phyloP scores from a whole-genome alignment of 2,797 vertebrate species.

The Crenichthys baileyi region DNA sequence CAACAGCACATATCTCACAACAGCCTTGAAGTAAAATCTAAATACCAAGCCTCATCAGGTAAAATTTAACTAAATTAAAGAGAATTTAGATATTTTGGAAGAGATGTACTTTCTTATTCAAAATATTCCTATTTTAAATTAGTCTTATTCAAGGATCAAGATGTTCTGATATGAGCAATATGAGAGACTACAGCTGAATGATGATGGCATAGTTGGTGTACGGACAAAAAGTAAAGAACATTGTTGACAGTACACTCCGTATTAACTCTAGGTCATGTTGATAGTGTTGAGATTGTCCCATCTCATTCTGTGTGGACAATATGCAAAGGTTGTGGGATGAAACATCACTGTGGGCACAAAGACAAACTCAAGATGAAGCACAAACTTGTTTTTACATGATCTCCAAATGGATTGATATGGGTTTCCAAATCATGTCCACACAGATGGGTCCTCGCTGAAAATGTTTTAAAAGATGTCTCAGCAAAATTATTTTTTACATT shows the following conservation, averaged over 20 bases:
- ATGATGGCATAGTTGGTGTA: constrained; percentile 15
- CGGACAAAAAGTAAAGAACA: constrained; percentile 25
- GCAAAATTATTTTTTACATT: too few relatives aligned
- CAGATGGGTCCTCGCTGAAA: too few relatives aligned
- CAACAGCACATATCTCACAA: not conserved
- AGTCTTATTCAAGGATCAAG: constrained; percentile 19
- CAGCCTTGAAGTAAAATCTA: not conserved
- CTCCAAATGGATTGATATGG: not conserved
- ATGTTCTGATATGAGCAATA: constrained; percentile 35
- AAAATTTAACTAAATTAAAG: not conserved
- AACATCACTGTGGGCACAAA: not conserved
- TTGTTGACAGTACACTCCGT: constrained; percentile 66
- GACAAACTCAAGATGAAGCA: not conserved
- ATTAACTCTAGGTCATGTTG: constrained; percentile 55
- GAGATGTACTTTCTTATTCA: not conserved
- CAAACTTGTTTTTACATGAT: constrained; percentile 11
- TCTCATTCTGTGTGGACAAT: constrained; percentile 21
- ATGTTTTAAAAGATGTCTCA: too few relatives aligned
- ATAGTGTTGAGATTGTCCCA: constrained; percentile 33
- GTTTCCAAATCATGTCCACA: not conserved
- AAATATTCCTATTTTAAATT: constrained; percentile 15
- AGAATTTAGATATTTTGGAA: not conserved
- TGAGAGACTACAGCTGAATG: constrained; percentile 43
- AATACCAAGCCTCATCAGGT: not conserved
- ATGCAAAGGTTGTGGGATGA: not conserved